Conservation (phyloP, 2,888 invertebrate genomes). For the Germaria angustata region DNA sequence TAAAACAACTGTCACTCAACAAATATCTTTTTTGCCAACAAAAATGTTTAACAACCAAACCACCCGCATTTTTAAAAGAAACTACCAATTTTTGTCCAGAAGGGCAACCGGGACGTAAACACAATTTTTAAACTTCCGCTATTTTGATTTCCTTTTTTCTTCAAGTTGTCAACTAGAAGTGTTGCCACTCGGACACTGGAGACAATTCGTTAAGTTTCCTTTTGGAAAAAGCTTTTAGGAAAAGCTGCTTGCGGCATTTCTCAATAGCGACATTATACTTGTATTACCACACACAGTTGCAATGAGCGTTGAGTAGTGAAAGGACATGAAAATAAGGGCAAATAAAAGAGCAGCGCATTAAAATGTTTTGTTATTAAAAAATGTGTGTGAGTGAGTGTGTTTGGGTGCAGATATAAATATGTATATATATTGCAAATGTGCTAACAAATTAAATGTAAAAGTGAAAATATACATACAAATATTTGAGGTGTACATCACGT, state of each 20-base stretch:
- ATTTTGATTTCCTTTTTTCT: not conserved
- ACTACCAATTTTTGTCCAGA: not conserved
- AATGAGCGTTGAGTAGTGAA: conserved; percentile 50
- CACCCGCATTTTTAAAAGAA: not conserved
- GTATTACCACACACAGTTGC: conserved; percentile 56
- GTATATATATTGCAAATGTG: conserved; percentile 35
- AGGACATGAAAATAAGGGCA: conserved; percentile 48
- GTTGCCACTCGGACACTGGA: not conserved
- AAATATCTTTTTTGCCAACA: too few species aligned
- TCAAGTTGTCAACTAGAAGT: not conserved
- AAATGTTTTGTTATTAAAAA: conserved; percentile 40
- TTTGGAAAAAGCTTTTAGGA: conserved; percentile 15
- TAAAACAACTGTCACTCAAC: too few species aligned
- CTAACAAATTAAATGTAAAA: conserved; percentile 6
- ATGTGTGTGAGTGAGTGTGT: conserved; percentile 18
- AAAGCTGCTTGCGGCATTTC: conserved; percentile 30
- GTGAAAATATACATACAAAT: conserved; percentile 11
- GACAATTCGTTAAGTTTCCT: conserved; percentile 19
- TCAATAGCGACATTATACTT: not conserved
- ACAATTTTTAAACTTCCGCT: not conserved
- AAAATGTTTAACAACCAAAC: too few species aligned
- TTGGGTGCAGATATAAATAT: not conserved
- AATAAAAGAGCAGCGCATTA: conserved; percentile 18
- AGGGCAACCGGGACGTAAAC: not conserved
- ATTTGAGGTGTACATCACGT: not conserved